Evolutionary conservation across 2,797 vertebrate species (phyloP).

Genomic region (Silurus lanzhouensis): DNA sequence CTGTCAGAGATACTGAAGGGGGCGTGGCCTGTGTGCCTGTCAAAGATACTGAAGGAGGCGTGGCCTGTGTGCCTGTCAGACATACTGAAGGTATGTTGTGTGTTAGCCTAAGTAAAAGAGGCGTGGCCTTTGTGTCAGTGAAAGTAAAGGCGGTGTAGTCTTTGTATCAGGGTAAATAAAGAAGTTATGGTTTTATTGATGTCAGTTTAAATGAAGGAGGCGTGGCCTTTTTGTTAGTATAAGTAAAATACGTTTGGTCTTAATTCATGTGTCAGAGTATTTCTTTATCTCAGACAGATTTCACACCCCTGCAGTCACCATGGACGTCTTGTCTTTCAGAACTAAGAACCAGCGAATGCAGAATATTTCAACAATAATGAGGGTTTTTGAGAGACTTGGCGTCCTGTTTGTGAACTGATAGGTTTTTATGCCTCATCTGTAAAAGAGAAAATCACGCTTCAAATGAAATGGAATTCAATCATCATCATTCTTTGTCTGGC

Average conservation of each 20-base stretch:
- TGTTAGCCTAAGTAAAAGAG: background rate
- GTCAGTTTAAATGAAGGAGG: background rate
- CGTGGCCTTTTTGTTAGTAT: background rate
- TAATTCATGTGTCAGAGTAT: background rate
- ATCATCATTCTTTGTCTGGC: constrained; percentile 54
- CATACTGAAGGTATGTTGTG: too few species aligned
- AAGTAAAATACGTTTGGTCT: too few species aligned
- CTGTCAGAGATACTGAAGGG: background rate
- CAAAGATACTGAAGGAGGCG: background rate
- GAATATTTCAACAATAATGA: background rate
- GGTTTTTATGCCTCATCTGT: constrained; percentile 12
- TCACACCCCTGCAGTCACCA: background rate
- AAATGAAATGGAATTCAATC: constrained; percentile 24
- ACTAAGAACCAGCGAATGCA: background rate
- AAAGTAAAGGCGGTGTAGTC: background rate
- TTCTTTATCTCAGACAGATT: too few species aligned
- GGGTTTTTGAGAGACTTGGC: background rate
- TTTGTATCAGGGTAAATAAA: background rate
- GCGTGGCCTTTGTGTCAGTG: background rate
- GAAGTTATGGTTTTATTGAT: background rate
- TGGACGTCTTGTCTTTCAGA: background rate
- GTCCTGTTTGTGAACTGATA: background rate
- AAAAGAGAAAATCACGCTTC: background rate
- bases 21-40: background rate
- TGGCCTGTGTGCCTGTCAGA: background rate